These are phyloP conservation scores for Pogonomyrmex californicus DNA, from an alignment of 1,140 invertebrate genomes.

Conservation along the genomic window DNA sequence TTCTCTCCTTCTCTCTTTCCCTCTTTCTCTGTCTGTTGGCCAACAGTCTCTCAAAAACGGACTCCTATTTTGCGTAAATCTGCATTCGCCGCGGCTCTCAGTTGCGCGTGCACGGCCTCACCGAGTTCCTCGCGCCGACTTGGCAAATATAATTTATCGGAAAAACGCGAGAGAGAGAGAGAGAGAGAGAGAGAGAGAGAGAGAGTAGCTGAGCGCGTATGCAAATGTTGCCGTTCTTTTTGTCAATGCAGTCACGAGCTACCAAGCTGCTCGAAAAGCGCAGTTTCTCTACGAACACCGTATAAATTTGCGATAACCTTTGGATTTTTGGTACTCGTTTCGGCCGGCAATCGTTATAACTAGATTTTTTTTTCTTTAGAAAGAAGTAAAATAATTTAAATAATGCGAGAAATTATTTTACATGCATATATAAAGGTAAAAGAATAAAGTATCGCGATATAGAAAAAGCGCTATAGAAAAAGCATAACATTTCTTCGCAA, in stretches of 20 bases:
- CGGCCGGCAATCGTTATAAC: neutral
- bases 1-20: neutral
- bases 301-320: slow-evolving; percentile 13
- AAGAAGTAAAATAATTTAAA: neutral
- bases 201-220: slow-evolving; percentile 21
- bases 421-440: neutral
- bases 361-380: neutral
- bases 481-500: neutral
- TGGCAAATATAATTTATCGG: slow-evolving; percentile 63
- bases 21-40: neutral
- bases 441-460: neutral
- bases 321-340: neutral
- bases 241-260: slow-evolving; percentile 11
- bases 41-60: slow-evolving; percentile 53
- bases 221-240: slow-evolving; percentile 54
- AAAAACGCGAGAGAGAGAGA: slow-evolving; percentile 46
- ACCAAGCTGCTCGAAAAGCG: slow-evolving; percentile 50
- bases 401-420: neutral
- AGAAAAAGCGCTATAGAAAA: neutral
- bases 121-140: slow-evolving; percentile 38
- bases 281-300: neutral
- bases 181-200: neutral
- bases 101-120: slow-evolving; percentile 25
- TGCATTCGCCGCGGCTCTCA: slow-evolving; percentile 47
- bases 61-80: slow-evolving; percentile 60